phyloP scores from a whole-genome alignment of 2,113 vertebrate species.

The Epinephelus cyanopodus region DNA sequence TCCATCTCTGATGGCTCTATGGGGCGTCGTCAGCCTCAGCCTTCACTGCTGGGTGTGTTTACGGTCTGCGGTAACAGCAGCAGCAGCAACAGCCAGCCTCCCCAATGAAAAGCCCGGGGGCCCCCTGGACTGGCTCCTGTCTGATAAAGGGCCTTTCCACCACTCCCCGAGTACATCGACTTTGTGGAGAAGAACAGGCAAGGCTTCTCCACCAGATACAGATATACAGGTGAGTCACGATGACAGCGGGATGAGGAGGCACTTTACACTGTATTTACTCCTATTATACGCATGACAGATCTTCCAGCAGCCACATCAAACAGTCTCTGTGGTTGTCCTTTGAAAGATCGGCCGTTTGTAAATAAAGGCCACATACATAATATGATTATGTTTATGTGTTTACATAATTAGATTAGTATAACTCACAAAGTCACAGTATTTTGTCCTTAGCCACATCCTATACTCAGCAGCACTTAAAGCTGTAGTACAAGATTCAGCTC shows the following conservation, averaged over 20 bases:
- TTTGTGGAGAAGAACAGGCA: slow-evolving; percentile 98
- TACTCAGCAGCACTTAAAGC: background rate
- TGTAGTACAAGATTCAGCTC: background rate
- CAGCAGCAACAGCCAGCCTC: slow-evolving; percentile 87
- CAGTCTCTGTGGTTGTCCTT: background rate
- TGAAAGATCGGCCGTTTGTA: slow-evolving; percentile 16
- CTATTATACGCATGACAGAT: slow-evolving; percentile 11
- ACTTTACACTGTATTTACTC: slow-evolving; percentile 7
- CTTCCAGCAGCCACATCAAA: slow-evolving; percentile 1
- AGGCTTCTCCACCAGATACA: slow-evolving; percentile 99
- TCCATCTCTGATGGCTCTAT: slow-evolving; percentile 98
- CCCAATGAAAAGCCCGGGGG: slow-evolving; percentile 94
- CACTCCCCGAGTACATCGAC: slow-evolving; percentile 98
- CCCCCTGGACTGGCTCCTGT: slow-evolving; percentile 98
- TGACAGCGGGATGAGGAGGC: background rate
- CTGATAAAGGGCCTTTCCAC: slow-evolving; percentile 98
- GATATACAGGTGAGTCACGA: slow-evolving; percentile 94
- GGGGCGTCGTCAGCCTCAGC: slow-evolving; percentile 95
- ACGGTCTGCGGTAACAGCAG: slow-evolving; percentile 48
- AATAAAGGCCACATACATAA: slow-evolving; percentile 13
- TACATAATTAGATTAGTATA: slow-evolving; percentile 14
- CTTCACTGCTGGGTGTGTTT: slow-evolving; percentile 94
- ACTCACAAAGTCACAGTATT: slow-evolving; percentile 7
- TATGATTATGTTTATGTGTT: background rate
- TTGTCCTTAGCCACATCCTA: background rate